Evolutionary conservation across 2,797 vertebrate genomes (phyloP).

Genomic region (Anomalospiza imberbis): DNA sequence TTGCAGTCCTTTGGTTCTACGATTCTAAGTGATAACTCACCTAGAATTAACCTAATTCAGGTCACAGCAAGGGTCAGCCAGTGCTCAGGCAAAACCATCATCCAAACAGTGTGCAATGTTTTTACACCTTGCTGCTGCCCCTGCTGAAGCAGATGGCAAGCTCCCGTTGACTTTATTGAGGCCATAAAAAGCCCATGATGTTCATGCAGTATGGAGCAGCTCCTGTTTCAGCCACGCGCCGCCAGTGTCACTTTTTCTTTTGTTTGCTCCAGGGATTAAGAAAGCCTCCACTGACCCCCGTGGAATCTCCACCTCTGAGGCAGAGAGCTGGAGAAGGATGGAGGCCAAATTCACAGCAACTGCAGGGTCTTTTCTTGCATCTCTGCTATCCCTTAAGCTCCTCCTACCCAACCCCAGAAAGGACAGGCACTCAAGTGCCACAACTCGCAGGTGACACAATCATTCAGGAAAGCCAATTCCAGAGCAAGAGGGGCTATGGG

Average conservation of each 20-base stretch:
- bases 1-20: not conserved
- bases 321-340: not conserved
- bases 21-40: not conserved
- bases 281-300: not conserved
- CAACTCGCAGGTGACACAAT: not conserved
- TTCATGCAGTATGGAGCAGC: not conserved
- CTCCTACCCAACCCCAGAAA: not conserved
- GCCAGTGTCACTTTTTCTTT: not conserved
- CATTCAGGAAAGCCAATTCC: not conserved
- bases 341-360: not conserved
- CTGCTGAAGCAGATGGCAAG: constrained; percentile 29
- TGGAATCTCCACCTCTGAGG: not conserved
- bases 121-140: not conserved
- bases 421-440: not conserved
- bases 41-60: not conserved
- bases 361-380: not conserved
- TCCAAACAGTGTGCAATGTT: not conserved
- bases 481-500: not conserved
- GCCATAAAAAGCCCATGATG: not conserved
- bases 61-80: not conserved
- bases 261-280: not conserved
- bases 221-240: not conserved
- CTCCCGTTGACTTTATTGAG: constrained; percentile 18
- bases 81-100: not conserved
- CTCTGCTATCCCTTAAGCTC: not conserved